Base-by-base conservation (phyloP, 2,888 invertebrate species). In the Rhagium mordax region DNA sequence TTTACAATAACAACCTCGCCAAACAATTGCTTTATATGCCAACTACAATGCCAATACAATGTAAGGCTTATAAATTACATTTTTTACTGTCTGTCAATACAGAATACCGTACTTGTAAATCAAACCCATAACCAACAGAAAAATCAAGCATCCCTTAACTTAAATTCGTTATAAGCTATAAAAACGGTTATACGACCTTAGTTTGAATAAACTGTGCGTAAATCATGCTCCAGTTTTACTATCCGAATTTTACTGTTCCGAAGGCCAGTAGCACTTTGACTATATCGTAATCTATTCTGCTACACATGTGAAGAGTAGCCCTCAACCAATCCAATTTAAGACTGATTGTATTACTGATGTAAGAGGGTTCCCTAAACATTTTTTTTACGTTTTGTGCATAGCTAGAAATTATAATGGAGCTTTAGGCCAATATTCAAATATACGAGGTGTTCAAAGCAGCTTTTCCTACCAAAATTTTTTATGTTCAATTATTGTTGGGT, bases 131-230 rank as follows among this genome's bases (percentile, higher is more conserved):
- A 70, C 74, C 71, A 68, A 75, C 72, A 72, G 77, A 78, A 79
- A 76, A 77, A 79, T 79, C 79, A 74, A 79, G 74, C 80, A 81
- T 81, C 83, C 84, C 82, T 82, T 79, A 78, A 81, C 79, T 80
- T 77, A 84, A 82, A 84, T 84, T 83, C 85, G 84, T 84, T 85
- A 84, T 84, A 84, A 81, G 84, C 84, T 77, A 84, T 85, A 84
- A 85, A 85, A 81, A 60, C 72, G 75, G 77, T 78, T 79, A 83
- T 84, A 82, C 82, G 83, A 82, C 77, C 76, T 79, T 71, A 78
- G 79, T 83, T 84, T 84, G 84, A 83, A 84, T 84, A 82, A 83
- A 82, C 71, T 64, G 53, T 67, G 71, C 74, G 70, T 74, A 74
- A 74, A 74, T 74, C 68, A 74, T 67, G 68, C 62, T 59, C 57